Evolutionary conservation across 1,140 invertebrate species (phyloP), one percentile per base, ranked within the genome.

Genomic region (Drosophila kanapiae): DNA sequence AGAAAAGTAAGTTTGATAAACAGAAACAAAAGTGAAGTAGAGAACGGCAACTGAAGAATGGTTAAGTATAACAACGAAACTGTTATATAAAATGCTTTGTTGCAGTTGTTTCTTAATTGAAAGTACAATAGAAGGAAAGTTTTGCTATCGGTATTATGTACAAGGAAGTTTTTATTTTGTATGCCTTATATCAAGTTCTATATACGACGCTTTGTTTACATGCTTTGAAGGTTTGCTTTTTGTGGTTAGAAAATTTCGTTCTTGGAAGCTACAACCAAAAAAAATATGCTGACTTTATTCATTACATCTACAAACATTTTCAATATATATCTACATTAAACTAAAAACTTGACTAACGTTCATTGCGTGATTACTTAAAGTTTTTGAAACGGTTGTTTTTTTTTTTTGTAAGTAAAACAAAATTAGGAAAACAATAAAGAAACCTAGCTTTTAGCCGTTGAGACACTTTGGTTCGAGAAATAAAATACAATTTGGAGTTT

Each of bases 321-420:
- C 14, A 35, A 79, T 53, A 45, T 53, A 45, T 33, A 38, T 69
- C 82, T 84, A 84, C 71, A 72, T 23, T 47, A 68, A 80, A 83
- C 53, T 58, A 78, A 85, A 78, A 68, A 86, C 38, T 74, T 72
- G 33, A 80, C 84, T 88, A 87, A 83, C 83, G 83, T 87, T 87
- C 83, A 87, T 87, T 86, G 82, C 72, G 60, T 85, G 38, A 54
- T 43, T 74, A 68, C 53, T 69, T 56, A 35, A 13, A 35, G 18
- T n/a, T 54, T 59, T 29, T 43, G 16, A 9, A 65, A 27, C 13
- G 0, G 6, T 14, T n/a, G n/a, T n/a, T 49, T 10, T 11, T 51
- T 6, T 31, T 1, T 7, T 18, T 23, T 27, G 11, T 72, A 58
- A 63, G 47, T 59, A 45, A 60, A 54, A 64, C 33, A n/a, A 58